Evolutionary conservation across 2,888 invertebrate genomes (phyloP).

Genomic region (Ectemnius lituratus): DNA sequence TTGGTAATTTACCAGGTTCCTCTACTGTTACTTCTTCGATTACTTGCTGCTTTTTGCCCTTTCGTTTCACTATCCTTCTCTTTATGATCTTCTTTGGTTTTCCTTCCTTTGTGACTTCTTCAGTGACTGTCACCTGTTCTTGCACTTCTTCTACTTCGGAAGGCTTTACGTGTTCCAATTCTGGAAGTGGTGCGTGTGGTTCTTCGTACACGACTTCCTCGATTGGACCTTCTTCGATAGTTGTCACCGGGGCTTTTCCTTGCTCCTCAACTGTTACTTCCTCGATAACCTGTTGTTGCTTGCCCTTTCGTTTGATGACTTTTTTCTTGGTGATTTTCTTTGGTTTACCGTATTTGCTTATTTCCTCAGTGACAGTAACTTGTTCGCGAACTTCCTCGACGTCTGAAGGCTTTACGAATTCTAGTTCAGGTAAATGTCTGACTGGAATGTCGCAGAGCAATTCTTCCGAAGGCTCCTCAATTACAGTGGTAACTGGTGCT

Average conservation of each 20-base stretch:
- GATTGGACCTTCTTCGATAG: constrained; percentile 32
- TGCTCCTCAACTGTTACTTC: constrained; percentile 56
- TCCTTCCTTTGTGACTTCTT: constrained; percentile 74
- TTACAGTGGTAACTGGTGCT: constrained; percentile 52
- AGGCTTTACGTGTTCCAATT: constrained; percentile 66
- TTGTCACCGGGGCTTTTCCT: constrained; percentile 57
- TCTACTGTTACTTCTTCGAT: constrained; percentile 40
- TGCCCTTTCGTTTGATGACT: constrained; percentile 67
- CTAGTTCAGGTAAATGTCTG: constrained; percentile 21
- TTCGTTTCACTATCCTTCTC: no score
- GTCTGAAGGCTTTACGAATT: constrained; percentile 62
- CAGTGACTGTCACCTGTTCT: constrained; percentile 55
- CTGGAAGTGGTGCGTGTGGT: constrained; percentile 28
- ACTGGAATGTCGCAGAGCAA: constrained; percentile 17
- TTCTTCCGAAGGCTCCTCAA: constrained; percentile 60
- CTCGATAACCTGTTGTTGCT: constrained; percentile 65
- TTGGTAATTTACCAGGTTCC: constrained; percentile 57
- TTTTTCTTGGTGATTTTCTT: constrained; percentile 67
- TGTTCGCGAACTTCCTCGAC: constrained; percentile 64
- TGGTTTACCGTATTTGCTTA: constrained; percentile 73
- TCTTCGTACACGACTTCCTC: constrained; percentile 26
- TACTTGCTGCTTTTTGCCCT: no score
- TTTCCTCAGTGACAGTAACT: constrained; percentile 57
- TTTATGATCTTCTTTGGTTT: constrained; percentile 13
- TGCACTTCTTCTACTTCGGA: constrained; percentile 24